Evolutionary conservation across 1,140 invertebrate species (phyloP), one percentile per base, ranked within the genome.

Genomic region (Proctacanthus coquilletti): DNA sequence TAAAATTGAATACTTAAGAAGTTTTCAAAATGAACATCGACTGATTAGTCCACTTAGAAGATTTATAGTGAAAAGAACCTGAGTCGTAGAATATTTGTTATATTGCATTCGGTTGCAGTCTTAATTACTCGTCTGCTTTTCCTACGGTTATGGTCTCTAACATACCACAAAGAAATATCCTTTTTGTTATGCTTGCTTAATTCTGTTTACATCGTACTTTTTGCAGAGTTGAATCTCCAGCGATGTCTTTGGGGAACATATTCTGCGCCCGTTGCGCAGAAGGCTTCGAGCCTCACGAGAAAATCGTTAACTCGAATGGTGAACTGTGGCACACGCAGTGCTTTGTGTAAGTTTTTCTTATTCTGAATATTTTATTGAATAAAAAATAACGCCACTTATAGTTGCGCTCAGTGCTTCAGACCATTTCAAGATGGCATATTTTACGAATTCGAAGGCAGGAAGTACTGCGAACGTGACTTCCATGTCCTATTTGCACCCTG

Each of bases 381-480:
- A 23, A 27, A 23, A 8, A 40, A 33, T 20, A 36, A 4, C 10
- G 6, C 11, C n/a, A 18, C 13, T 58, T 58, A 18, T 45, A 97
- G 93, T 9, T 98, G 95, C 69, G 91, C 93, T 3, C 95, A 99
- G 65, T 99, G 95, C 59, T 99, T 99, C 60, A 78, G 89, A 34
- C 82, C 91, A 30, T 99, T 99, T 60, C 87, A 88, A 43, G 93
- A 98, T 53, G 94, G 94, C 35, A 82, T 95, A 27, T 99, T 97
- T 58, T 99, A 95, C 62, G 94, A 99, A 69, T 99, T 97, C 64
- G 96, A 98, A 64, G 93, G 91, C 2, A 70, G 95, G 21, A 98
- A 98, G 63, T 99, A 99, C 60, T 99, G 96, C 54, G 94, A 99
- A 68, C 86, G 94, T 64, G 96, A 99, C 61, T 99, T 99, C 54